These are phyloP conservation scores for Eumacrocentrus americanus DNA, from an alignment of 2,888 invertebrate species.

Conservation along the genomic window DNA sequence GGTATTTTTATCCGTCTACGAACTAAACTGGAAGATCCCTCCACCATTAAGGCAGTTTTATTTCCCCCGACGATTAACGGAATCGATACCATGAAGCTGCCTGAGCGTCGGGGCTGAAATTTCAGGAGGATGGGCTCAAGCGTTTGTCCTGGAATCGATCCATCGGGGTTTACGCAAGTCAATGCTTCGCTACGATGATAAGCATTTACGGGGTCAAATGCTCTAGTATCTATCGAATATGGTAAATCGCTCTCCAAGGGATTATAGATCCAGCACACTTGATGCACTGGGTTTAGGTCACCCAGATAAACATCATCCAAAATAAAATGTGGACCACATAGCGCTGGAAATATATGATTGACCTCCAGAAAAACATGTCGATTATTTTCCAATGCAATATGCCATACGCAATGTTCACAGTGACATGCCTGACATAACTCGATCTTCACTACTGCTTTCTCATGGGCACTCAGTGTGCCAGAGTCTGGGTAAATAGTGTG, in stretches of 20 bases:
- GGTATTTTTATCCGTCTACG: constrained; percentile 19
- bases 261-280: constrained; percentile 60
- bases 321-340: constrained; percentile 38
- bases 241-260: constrained; percentile 47
- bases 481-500: constrained; percentile 48
- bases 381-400: constrained; percentile 52
- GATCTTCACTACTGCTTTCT: constrained; percentile 47
- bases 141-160: constrained; percentile 44
- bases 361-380: constrained; percentile 46
- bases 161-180: constrained; percentile 54
- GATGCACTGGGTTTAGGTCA: constrained; percentile 45
- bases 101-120: constrained; percentile 59
- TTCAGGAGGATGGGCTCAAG: constrained; percentile 55
- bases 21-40: constrained; percentile 32
- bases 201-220: constrained; percentile 47
- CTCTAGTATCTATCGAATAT: constrained; percentile 46
- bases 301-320: constrained; percentile 52
- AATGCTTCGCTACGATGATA: constrained; percentile 52
- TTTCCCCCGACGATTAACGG: constrained; percentile 27
- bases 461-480: constrained; percentile 40
- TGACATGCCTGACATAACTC: constrained; percentile 49
- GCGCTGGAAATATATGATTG: constrained; percentile 40
- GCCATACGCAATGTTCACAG: constrained; percentile 55
- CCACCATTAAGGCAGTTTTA: constrained; percentile 32
- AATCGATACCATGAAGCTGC: constrained; percentile 49